A percentile compares a stretch with the other conserved stretches of the same genome.
phyloP scores from a whole-genome alignment of 2,797 vertebrate genomes.

The Eulemur rubriventer region DNA sequence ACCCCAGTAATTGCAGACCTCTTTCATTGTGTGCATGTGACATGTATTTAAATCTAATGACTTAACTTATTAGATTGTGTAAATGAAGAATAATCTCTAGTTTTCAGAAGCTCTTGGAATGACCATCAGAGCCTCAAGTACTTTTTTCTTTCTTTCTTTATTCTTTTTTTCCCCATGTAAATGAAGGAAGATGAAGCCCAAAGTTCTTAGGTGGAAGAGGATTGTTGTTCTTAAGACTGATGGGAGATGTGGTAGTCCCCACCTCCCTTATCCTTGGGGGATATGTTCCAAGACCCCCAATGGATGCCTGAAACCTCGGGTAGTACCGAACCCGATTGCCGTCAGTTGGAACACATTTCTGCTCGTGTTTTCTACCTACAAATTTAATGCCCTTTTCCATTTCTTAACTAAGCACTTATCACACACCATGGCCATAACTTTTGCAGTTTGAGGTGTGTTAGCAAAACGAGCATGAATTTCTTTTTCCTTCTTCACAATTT shows the following conservation, averaged over 20 bases:
- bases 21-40: neutral
- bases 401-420: neutral
- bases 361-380: neutral
- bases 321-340: neutral
- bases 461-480: neutral
- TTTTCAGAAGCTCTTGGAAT: slow-evolving; percentile 33
- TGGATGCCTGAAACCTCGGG: neutral
- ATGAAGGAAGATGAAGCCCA: neutral
- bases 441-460: neutral
- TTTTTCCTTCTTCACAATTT: neutral
- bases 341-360: neutral
- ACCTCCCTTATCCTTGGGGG: neutral
- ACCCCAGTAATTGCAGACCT: neutral
- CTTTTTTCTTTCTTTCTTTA: neutral
- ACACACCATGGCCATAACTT: neutral
- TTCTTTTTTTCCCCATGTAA: neutral
- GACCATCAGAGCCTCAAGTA: neutral
- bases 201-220: neutral
- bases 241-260: neutral
- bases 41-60: neutral
- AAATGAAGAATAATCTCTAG: neutral
- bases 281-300: neutral
- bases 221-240: neutral
- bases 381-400: neutral
- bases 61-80: neutral